A percentile compares a stretch with the other conserved stretches of the same genome.
Evolutionary conservation across 2,113 vertebrate genomes (phyloP).

Genomic region (Gopherus flavomarginatus): DNA sequence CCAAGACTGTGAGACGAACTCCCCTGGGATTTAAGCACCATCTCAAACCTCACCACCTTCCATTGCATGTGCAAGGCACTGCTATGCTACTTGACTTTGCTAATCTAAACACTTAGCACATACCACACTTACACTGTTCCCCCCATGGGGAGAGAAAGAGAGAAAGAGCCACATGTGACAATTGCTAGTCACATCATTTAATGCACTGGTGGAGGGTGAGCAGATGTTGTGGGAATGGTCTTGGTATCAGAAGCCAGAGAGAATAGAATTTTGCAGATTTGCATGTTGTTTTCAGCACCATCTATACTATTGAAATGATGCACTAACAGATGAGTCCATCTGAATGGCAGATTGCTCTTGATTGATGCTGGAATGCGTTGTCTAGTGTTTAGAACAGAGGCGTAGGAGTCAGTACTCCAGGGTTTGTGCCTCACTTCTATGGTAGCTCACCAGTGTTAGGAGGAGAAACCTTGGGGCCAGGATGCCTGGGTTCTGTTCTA

Average conservation of each 20-base stretch:
- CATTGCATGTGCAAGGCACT: background rate
- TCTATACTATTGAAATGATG: background rate
- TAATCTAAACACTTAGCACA: background rate
- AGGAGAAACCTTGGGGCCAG: background rate
- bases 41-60: accelerated
- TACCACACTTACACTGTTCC: background rate
- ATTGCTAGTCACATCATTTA: background rate
- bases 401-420: background rate
- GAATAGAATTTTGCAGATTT: background rate
- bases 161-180: background rate
- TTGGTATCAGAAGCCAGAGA: background rate
- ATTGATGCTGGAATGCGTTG: background rate
- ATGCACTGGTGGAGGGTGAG: background rate
- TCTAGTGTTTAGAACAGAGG: background rate
- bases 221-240: background rate
- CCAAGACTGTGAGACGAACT: background rate
- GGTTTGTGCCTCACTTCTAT: background rate
- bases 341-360: background rate
- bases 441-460: background rate
- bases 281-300: background rate
- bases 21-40: background rate
- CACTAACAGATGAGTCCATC: background rate
- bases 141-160: background rate
- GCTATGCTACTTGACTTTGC: background rate
- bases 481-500: background rate